phyloP scores from a whole-genome alignment of 37 sponge, comb jelly and placozoan genomes.

The Halichondria panicea region DNA sequence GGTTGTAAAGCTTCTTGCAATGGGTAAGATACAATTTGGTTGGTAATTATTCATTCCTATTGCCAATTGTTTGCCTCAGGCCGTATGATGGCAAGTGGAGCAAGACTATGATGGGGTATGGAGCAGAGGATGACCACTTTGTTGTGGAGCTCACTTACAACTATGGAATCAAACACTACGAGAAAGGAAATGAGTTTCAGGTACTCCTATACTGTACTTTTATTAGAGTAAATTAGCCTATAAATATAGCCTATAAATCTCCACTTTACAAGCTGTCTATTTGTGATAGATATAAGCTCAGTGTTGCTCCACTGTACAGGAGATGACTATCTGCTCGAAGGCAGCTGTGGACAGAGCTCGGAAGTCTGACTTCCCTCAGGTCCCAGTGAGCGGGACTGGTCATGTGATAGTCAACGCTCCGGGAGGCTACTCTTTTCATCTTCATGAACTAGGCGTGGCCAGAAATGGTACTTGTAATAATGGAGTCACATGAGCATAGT shows the following conservation, averaged over 20 bases:
- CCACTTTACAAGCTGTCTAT: no score
- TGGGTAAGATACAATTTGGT: constrained; percentile 39
- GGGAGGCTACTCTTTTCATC: constrained; percentile 52
- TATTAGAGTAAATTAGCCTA: background rate
- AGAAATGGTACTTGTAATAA: constrained; percentile 18
- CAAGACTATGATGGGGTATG: constrained; percentile 88
- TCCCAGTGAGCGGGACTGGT: no score
- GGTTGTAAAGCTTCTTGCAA: constrained; percentile 77
- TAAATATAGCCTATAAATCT: background rate
- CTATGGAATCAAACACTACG: constrained; percentile 81
- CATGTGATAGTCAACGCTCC: constrained; percentile 49
- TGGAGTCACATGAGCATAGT: background rate
- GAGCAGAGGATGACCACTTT: constrained; percentile 77
- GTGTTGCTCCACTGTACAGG: constrained; percentile 4
- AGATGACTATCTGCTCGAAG: constrained; percentile 45
- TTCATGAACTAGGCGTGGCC: constrained; percentile 24
- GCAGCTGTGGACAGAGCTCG: constrained; percentile 26
- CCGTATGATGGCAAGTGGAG: constrained; percentile 91
- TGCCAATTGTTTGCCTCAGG: constrained; percentile 28
- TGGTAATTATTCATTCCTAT: background rate
- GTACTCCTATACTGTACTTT: constrained; percentile 10
- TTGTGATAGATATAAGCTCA: background rate
- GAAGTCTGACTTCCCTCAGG: constrained; percentile 4
- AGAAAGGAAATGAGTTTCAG: constrained; percentile 72
- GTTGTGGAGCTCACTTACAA: constrained; percentile 86